Evolutionary conservation across 2,888 invertebrate species (phyloP), one percentile per base, ranked within the genome.

Genomic region (Acholoe squamosa): DNA sequence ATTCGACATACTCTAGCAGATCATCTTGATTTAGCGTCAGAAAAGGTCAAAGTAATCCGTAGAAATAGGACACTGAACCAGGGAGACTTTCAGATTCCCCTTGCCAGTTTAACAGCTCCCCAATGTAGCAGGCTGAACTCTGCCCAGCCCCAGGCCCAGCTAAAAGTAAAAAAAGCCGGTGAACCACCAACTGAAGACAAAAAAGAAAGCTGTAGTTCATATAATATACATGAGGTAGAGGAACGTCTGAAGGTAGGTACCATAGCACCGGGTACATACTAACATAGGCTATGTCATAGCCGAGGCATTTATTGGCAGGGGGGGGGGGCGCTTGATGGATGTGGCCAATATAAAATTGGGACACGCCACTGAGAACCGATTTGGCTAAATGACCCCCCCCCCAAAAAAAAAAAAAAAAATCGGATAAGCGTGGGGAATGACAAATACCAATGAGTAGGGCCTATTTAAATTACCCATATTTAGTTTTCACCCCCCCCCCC

Each of bases 41-140:
- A 80, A 80, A 80, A 22, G 0, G 33, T 80, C 34, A 80, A 80
- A 34, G 80, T 80, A 19, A 80, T 80, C 10, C 80, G 80, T 80
- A 80, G 43, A 34, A 80, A 80, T 80, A 80, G 43, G 34, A 43
- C 80, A 43, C 80, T 80, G 19, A 10, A 22, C 34, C n/a, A 80
- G 22, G 80, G 80, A 43, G 80, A 80, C 80, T 80, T 80, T 43
- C 80, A 80, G 25, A 25, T 80, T 12, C 80, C 80, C 22, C 34
- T 80, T 19, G 80, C 80, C 19, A 33, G 80, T 43, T 22, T 80
- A 43, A 34, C 33, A 33, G 5, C 76, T 1, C n/a, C 31, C 31
- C 1, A 28, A 76, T 76, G 76, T 76, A 25, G 7, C 71, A 10
- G 76, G 61, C 61, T 19, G 22, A 61, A 3, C 19, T 61, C 7